Conservation (phyloP, 2,888 invertebrate genomes). For the Sicus ferrugineus region DNA sequence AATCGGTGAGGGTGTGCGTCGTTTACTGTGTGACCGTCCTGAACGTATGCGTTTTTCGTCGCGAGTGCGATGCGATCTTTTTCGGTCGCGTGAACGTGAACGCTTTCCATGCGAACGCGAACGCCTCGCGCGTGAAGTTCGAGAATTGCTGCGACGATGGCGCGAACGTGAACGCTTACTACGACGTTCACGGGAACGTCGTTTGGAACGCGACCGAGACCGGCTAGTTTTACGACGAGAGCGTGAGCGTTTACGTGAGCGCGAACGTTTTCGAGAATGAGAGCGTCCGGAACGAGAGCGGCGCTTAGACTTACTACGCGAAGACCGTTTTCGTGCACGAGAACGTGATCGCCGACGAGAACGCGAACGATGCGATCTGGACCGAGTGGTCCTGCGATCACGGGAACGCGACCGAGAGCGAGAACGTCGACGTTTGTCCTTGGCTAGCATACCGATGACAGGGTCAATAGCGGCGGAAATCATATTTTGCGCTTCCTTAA, state of each 20-base stretch:
- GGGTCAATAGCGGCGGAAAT: conserved; percentile 94
- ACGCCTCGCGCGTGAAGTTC: conserved; percentile 57
- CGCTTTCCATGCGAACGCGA: conserved; percentile 70
- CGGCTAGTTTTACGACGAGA: conserved; percentile 65
- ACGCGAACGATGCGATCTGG: conserved; percentile 69
- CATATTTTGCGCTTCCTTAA: conserved; percentile 94
- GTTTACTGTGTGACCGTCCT: conserved; percentile 62
- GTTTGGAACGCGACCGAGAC: conserved; percentile 59
- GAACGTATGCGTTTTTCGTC: conserved; percentile 66
- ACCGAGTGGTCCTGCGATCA: conserved; percentile 73
- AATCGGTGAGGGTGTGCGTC: conserved; percentile 63
- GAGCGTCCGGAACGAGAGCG: conserved; percentile 70
- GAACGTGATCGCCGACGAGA: conserved; percentile 72
- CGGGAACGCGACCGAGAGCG: conserved; percentile 67
- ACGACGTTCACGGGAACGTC: conserved; percentile 61
- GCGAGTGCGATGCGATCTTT: conserved; percentile 63
- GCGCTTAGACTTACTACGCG: conserved; percentile 56
- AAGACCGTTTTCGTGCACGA: conserved; percentile 65
- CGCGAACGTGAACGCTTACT: conserved; percentile 47
- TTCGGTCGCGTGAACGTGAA: conserved; percentile 65
- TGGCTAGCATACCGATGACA: conserved; percentile 85
- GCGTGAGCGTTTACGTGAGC: conserved; percentile 66
- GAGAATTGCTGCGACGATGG: conserved; percentile 56
- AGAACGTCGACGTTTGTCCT: conserved; percentile 76
- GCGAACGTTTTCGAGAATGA: conserved; percentile 64